Base-by-base conservation (phyloP, 92 coral and sea anemone species). In the Virgularia gustaviana region DNA sequence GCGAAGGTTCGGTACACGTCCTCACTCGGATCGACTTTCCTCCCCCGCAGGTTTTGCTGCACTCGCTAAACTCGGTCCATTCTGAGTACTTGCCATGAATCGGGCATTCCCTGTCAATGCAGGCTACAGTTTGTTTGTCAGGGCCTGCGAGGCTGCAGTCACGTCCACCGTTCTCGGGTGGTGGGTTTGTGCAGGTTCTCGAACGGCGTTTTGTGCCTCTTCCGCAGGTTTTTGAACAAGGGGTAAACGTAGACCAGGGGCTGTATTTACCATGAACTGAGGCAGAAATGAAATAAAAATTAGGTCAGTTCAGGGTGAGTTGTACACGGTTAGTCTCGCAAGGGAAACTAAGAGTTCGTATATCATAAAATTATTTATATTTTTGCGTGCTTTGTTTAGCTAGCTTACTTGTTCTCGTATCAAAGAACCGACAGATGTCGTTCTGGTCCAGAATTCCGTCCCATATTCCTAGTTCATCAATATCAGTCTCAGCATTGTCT, bases 401-500 rank as follows among this genome's bases (percentile, higher is more conserved):
- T 39, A 39, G 45, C 15, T 39, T 39, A 39, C 45, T 15, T 39
- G 8, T 7, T 39, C 45, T 39, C 45, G 45, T 39, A 39, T 39
- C 45, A 78, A 81, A 82, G 16, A 88, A 54, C 49, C 79, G 80
- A 37, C 86, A 79, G 12, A 88, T 24, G 10, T 85, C 91, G 34
- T 81, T 73, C 16, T 15, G 41, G 24, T 78, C 22, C 49, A 91
- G 55, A 15, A 85, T 80, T 2, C 54, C 75, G 41, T 85, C 66
- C 97, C 97, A 91, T 9, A 91, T 71, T 8, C 87, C 95, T 15
- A 91, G 65, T 53, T 91, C 97, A 37, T 91, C 97, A 25, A 91
- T 81, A 42, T 38, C 82, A 70, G 88, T 60, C 63, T 74, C 81
- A 18, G 79, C 79, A 62, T 83, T 88, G 12, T 56, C 65, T 37